Percentiles rank a stretch among this genome's conserved stretches.
phyloP scores from a whole-genome alignment of 2,888 invertebrate species.

The Apoda limacodes region DNA sequence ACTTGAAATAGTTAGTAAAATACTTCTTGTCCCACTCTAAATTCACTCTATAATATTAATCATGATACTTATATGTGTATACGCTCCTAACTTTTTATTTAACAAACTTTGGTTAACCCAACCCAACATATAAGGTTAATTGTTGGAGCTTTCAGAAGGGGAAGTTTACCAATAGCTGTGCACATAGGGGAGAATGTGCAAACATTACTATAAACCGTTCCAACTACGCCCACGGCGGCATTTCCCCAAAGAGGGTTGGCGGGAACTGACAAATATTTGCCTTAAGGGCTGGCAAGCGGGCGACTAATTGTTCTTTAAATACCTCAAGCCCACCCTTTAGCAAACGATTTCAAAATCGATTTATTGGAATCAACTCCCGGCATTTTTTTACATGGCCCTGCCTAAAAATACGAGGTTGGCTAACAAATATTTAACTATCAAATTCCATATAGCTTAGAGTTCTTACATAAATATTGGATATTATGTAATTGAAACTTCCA shows the following conservation, averaged over 20 bases:
- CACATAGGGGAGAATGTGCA: conserved; percentile 51
- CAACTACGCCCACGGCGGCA: conserved; percentile 52
- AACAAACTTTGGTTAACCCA: no score
- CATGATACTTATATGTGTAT: no score
- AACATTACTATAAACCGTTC: conserved; percentile 57
- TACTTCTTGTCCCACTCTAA: no score
- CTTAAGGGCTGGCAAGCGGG: conserved; percentile 56
- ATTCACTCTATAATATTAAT: no score
- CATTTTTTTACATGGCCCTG: no score
- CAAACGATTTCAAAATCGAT: conserved; percentile 62
- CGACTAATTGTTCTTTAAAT: conserved; percentile 69
- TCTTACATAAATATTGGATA: no score
- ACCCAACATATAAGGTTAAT: conserved; percentile 23
- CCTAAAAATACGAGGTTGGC: no score
- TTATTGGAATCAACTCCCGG: conserved; percentile 47
- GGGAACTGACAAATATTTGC: conserved; percentile 65
- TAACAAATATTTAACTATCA: no score
- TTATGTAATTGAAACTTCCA: no score
- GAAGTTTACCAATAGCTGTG: conserved; percentile 38
- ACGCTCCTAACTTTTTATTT: no score
- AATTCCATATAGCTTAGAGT: no score
- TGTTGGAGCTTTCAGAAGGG: conserved; percentile 32
- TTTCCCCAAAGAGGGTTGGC: conserved; percentile 58
- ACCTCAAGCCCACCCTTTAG: conserved; percentile 53
- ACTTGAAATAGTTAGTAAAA: no score